A percentile compares a stretch with the other conserved stretches of the same genome.
These are phyloP conservation scores for Acronicta leporina DNA, from an alignment of 2,888 invertebrate genomes.

Conservation along the genomic window DNA sequence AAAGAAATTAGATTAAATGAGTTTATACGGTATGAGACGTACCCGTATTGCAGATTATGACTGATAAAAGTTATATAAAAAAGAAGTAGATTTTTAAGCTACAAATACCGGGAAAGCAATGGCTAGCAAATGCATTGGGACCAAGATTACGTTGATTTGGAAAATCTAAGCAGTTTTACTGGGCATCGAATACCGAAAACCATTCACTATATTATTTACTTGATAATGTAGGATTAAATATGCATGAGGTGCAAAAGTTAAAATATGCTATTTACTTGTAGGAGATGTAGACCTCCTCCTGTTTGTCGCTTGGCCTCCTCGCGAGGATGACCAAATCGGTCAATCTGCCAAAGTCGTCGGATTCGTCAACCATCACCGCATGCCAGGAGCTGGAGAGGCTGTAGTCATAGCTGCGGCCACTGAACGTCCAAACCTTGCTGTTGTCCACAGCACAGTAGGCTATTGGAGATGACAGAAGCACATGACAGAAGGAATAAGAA, in stretches of 20 bases:
- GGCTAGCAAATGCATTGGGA: too few species aligned
- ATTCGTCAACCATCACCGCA: conserved; percentile 87
- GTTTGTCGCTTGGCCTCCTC: conserved; percentile 68
- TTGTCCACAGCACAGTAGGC: conserved; percentile 90
- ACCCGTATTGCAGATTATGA: too few species aligned
- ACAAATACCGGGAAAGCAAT: too few species aligned
- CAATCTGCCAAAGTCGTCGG: conserved; percentile 60
- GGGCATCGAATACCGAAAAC: too few species aligned
- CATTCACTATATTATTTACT: too few species aligned
- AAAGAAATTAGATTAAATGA: too few species aligned
- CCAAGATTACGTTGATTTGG: too few species aligned
- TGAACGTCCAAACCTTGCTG: conserved; percentile 90
- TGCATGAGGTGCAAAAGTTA: not conserved
- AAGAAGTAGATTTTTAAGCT: too few species aligned
- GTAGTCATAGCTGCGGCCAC: conserved; percentile 90
- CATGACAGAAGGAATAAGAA: too few species aligned
- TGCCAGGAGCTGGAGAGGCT: conserved; percentile 89
- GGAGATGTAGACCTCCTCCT: conserved; percentile 79
- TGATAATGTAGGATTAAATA: not conserved
- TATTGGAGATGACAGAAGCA: conserved; percentile 58
- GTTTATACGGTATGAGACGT: too few species aligned
- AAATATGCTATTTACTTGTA: conserved; percentile 73
- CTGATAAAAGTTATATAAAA: too few species aligned
- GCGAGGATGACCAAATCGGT: conserved; percentile 77
- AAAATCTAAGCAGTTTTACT: too few species aligned